Conservation (phyloP, 2,113 vertebrate genomes). For the Pseudorectes ferrugineus region DNA sequence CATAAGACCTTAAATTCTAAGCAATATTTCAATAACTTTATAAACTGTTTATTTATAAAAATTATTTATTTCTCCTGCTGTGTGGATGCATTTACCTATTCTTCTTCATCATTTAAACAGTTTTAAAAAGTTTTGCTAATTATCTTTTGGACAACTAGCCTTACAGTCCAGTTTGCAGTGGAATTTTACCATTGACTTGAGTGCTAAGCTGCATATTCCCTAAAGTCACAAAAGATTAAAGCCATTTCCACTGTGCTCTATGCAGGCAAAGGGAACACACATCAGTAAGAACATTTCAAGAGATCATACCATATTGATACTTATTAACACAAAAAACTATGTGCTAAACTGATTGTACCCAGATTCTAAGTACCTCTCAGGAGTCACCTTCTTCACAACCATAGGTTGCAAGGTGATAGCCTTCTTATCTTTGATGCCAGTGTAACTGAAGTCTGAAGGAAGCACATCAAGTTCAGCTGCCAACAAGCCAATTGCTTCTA, state of each 20-base stretch:
- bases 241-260: background rate
- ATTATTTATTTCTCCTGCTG: background rate
- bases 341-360: background rate
- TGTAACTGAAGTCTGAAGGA: slow-evolving; percentile 93
- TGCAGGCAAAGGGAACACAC: background rate
- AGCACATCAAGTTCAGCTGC: slow-evolving; percentile 85
- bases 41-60: background rate
- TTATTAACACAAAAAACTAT: background rate
- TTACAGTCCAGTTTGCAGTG: background rate
- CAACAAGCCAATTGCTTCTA: slow-evolving; percentile 89
- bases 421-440: slow-evolving; percentile 94
- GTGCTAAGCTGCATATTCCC: background rate
- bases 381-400: slow-evolving; percentile 91
- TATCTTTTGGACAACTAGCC: background rate
- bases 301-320: fast-evolving
- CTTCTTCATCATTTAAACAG: background rate
- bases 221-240: background rate
- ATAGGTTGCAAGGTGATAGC: slow-evolving; percentile 90
- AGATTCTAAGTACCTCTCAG: slow-evolving; percentile 76
- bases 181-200: background rate
- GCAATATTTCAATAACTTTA: background rate
- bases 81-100: background rate
- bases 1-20: background rate
- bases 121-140: background rate
- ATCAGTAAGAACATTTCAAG: background rate